These are phyloP conservation scores for Scytalopus superciliaris DNA, from an alignment of 2,113 vertebrate species.

Conservation along the genomic window DNA sequence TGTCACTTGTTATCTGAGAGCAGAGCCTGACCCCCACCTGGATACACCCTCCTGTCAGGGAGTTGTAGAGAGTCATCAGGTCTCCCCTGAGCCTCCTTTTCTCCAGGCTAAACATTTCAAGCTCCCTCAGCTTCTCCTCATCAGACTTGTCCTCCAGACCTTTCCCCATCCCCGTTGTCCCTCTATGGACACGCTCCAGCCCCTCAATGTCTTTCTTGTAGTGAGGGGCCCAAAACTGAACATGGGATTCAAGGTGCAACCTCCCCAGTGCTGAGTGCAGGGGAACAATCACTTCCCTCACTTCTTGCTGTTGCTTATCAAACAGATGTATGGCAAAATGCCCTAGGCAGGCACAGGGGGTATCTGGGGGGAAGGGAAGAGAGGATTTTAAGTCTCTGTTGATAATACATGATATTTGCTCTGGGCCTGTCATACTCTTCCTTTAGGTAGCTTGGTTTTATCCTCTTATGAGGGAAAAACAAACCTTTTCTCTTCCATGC, in stretches of 20 bases:
- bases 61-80: neutral
- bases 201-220: neutral
- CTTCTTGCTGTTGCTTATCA: neutral
- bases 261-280: no score
- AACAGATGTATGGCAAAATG: neutral
- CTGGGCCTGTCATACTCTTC: neutral
- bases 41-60: neutral
- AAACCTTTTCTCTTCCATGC: neutral
- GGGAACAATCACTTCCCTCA: neutral
- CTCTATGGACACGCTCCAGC: accelerated
- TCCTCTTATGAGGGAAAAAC: neutral
- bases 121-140: accelerated
- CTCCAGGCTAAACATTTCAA: neutral
- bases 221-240: neutral
- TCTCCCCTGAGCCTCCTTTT: neutral
- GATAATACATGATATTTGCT: neutral
- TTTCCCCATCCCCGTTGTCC: accelerated
- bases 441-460: neutral
- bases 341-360: neutral
- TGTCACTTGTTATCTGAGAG: neutral
- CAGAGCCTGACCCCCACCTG: accelerated
- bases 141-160: neutral
- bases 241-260: neutral
- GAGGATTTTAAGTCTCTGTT: neutral
- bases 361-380: neutral